These are phyloP conservation scores for Achroia grisella DNA, from an alignment of 1,140 invertebrate genomes.

Conservation along the genomic window DNA sequence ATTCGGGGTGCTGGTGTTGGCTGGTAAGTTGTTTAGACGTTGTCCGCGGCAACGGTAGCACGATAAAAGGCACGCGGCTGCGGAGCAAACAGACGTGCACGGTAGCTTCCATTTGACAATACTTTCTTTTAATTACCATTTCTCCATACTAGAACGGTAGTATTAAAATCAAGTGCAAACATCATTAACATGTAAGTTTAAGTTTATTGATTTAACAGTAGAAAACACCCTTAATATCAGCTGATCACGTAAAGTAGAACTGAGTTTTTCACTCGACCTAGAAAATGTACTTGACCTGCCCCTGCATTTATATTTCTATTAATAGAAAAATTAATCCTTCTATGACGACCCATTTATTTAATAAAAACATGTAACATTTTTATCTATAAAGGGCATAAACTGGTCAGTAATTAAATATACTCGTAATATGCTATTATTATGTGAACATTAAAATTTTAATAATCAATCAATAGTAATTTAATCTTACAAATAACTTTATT, in stretches of 20 bases:
- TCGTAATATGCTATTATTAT: too few species aligned
- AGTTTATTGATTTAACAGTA: neutral
- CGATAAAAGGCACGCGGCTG: conserved; percentile 43
- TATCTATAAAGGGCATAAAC: too few species aligned
- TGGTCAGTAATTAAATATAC: too few species aligned
- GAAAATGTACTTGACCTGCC: conserved; percentile 15
- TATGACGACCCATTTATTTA: too few species aligned
- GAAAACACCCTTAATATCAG: neutral
- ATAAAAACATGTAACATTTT: too few species aligned
- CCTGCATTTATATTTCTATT: neutral
- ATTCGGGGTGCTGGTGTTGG: conserved; percentile 43
- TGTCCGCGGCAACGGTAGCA: conserved; percentile 62
- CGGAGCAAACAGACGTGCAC: conserved; percentile 35
- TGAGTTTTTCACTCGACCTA: conserved; percentile 12
- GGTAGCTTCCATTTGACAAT: conserved; percentile 35
- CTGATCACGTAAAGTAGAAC: conserved; percentile 4
- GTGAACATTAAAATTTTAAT: too few species aligned
- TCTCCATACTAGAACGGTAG: conserved; percentile 3
- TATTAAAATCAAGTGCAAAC: too few species aligned
- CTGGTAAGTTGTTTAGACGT: conserved; percentile 63
- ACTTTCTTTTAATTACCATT: conserved; percentile 12
- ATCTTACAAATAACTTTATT: too few species aligned
- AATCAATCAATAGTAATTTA: too few species aligned
- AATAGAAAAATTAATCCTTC: too few species aligned
- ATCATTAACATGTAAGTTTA: conserved; percentile 14